Evolutionary conservation across 2,113 vertebrate genomes (phyloP).

Genomic region (Ranitomeya variabilis): DNA sequence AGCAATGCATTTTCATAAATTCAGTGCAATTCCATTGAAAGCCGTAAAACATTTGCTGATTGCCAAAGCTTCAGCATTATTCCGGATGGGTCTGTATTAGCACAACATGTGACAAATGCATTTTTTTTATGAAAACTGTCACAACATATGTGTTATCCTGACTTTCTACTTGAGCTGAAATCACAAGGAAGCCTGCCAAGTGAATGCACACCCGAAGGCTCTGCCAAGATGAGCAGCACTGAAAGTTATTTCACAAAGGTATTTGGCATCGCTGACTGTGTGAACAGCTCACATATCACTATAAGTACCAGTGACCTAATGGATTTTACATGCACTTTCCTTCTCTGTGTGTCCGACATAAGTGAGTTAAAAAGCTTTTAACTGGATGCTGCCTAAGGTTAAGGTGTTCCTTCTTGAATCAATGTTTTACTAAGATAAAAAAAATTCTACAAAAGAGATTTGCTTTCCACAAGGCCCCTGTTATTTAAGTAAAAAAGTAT

Average conservation of each 20-base stretch:
- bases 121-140: neutral
- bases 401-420: neutral
- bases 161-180: neutral
- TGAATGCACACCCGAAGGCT: neutral
- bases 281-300: slow-evolving; percentile 3
- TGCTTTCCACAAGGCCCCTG: neutral
- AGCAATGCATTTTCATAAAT: neutral
- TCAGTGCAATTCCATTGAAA: neutral
- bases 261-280: slow-evolving; percentile 6
- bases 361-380: slow-evolving; percentile 26
- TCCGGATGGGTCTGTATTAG: neutral
- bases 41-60: neutral
- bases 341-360: slow-evolving; percentile 10
- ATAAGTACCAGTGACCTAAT: slow-evolving; percentile 19
- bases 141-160: neutral
- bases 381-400: slow-evolving; percentile 8
- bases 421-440: neutral
- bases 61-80: neutral
- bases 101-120: neutral
- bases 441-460: neutral
- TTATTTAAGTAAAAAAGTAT: neutral
- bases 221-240: neutral
- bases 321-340: slow-evolving; percentile 26
- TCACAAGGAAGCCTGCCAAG: slow-evolving; percentile 10
- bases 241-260: slow-evolving; percentile 1